Conservation (phyloP, 2,888 invertebrate species). For the Rugalucina vietnamica region DNA sequence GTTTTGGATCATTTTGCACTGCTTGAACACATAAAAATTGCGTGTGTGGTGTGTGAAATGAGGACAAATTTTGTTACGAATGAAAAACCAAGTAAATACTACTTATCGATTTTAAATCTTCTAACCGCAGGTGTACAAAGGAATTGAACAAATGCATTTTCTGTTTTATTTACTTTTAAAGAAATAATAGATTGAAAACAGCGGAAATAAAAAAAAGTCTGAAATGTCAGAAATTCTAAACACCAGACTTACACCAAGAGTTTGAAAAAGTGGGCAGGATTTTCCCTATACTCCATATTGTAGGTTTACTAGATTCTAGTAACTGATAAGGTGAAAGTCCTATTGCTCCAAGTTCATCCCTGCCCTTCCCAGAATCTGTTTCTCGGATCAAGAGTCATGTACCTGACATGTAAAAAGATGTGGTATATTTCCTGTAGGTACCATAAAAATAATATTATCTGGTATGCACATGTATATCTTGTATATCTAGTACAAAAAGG, state of each 20-base stretch:
- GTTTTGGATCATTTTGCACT: slow-evolving; percentile 25
- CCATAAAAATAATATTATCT: no score
- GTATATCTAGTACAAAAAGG: background rate
- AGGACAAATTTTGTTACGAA: background rate
- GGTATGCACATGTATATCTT: no score
- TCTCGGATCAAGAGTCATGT: background rate
- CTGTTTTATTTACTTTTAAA: background rate
- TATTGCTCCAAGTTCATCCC: background rate
- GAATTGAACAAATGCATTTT: background rate
- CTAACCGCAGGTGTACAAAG: background rate
- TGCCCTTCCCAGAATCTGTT: background rate
- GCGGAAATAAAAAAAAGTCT: no score
- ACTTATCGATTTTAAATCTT: background rate
- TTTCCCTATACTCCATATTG: background rate
- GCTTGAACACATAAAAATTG: background rate
- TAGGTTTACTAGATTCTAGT: background rate
- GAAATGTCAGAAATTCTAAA: no score
- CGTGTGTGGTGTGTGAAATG: slow-evolving; percentile 11
- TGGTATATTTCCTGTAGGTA: no score
- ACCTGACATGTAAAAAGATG: background rate
- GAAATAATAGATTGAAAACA: no score
- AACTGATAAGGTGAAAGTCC: background rate
- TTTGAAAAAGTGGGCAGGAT: background rate
- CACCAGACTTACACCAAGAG: no score
- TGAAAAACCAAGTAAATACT: slow-evolving; percentile 2